Evolutionary conservation across 1,140 invertebrate species (phyloP).

Genomic region (Procambarus clarkii): DNA sequence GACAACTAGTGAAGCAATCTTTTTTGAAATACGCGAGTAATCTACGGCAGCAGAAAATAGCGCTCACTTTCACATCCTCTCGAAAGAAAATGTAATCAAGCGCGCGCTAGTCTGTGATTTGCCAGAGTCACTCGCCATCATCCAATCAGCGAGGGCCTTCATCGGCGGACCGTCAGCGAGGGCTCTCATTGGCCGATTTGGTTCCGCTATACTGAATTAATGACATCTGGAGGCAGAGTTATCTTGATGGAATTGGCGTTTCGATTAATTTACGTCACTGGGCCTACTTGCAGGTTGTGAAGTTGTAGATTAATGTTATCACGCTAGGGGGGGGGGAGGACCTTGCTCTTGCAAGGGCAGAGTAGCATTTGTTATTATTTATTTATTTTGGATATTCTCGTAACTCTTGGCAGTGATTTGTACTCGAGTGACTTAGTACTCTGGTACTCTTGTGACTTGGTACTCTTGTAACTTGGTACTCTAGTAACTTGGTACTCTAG

Average conservation of each 20-base stretch:
- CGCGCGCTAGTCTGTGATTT: slow-evolving; percentile 19
- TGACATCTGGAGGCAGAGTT: slow-evolving; percentile 31
- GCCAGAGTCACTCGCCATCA: neutral
- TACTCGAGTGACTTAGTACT: too few species aligned
- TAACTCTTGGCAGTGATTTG: too few species aligned
- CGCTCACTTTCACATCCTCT: slow-evolving; percentile 27
- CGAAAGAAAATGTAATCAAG: slow-evolving; percentile 41
- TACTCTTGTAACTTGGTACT: too few species aligned
- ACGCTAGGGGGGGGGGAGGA: too few species aligned
- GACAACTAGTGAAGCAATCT: slow-evolving; percentile 24
- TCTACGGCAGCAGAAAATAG: slow-evolving; percentile 21
- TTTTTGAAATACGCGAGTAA: neutral
- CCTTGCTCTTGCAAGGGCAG: too few species aligned
- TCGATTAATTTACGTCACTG: slow-evolving; percentile 41
- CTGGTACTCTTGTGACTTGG: too few species aligned
- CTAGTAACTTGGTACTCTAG: too few species aligned
- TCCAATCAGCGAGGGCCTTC: slow-evolving; percentile 19
- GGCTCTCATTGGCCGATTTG: slow-evolving; percentile 23
- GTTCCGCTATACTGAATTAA: slow-evolving; percentile 28
- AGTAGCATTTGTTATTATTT: too few species aligned
- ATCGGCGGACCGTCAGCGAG: neutral
- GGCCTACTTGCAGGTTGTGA: slow-evolving; percentile 18
- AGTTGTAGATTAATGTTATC: too few species aligned
- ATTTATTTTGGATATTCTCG: too few species aligned
- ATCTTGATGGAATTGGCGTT: slow-evolving; percentile 34